These are phyloP conservation scores for Polymixis flavicincta DNA, from an alignment of 2,888 invertebrate species.

Conservation along the genomic window DNA sequence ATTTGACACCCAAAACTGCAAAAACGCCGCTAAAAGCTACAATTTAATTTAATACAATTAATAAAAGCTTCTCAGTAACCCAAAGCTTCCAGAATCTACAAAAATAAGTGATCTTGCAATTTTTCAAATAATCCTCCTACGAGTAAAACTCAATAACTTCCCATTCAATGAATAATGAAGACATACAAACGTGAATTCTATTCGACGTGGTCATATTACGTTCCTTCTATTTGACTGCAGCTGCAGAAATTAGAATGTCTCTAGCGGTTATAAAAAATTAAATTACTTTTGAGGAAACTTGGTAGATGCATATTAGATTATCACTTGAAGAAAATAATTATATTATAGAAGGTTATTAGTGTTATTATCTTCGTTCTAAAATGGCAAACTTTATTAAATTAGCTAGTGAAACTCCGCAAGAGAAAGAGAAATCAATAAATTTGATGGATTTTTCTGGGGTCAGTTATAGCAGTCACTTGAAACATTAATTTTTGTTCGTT, in stretches of 20 bases:
- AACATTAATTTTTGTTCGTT: no score
- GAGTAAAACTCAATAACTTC: conserved; percentile 10
- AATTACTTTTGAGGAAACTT: background rate
- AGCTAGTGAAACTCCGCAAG: no score
- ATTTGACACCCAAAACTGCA: background rate
- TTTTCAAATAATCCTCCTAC: background rate
- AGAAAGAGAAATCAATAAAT: no score
- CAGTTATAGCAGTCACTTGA: no score
- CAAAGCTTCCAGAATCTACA: background rate
- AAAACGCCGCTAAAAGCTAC: background rate
- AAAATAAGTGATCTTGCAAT: background rate
- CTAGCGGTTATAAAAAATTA: background rate
- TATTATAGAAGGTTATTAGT: background rate
- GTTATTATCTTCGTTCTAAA: no score
- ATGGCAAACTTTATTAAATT: no score
- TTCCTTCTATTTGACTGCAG: conserved; percentile 10
- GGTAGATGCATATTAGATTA: background rate
- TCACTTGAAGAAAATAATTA: background rate
- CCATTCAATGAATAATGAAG: conserved; percentile 2
- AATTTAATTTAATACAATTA: background rate
- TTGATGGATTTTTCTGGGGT: no score
- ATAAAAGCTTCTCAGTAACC: background rate
- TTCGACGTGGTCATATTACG: conserved; percentile 11
- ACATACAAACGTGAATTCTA: conserved; percentile 18
- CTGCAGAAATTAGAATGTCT: background rate